Base-by-base conservation (phyloP, 2,888 invertebrate genomes). In the Allophyes oxyacanthae region DNA sequence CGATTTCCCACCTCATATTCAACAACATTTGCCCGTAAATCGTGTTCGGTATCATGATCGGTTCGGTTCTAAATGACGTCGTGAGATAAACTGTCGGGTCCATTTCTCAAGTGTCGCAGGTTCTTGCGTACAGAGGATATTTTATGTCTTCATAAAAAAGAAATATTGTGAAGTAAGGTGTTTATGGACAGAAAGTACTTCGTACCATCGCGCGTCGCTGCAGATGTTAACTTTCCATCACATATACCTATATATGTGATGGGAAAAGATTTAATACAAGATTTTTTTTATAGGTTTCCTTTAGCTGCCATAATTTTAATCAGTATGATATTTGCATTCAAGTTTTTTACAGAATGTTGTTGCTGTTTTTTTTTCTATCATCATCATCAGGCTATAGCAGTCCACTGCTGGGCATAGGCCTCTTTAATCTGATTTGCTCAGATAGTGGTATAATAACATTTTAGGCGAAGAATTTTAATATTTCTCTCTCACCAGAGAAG, bases 131-230 rank as follows among this genome's bases (percentile, higher is more conserved):
- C 57, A 49, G 61, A 71, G 69, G 72, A 74, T 71, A 74, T 67
- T 81, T 85, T 80, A 84, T 77, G 83, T 85, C 81, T 83, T 79
- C 81, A 83, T 85, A 85, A 84, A 84, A 81, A 76, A 71, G 70
- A 79, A 72, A 79, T 80, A 82, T 75, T 75, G 71, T 70, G 72
- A 72, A 50, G 61, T 54, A 62, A 77, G 70, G 72, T 77, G 71
- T 79, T 77, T 77, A 69, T 61, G 61, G 20, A 20, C 20, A 20
- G 20, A 20, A 20, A 20, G 4, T 20, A 20, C 20, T 20, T 20
- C 4, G 20, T 20, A 20, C 20, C 20, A 4, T 20, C 20, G 20
- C 20, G 20, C 4, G 20, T 20, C 2, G n/a, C n/a, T n/a, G n/a
- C n/a, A 20, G 20, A 20, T 20, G 20, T 20, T 3, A 20, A 20